Percentiles rank a stretch among this genome's conserved stretches.
phyloP scores from a whole-genome alignment of 2,113 vertebrate genomes.

The Alaudala cheleensis region DNA sequence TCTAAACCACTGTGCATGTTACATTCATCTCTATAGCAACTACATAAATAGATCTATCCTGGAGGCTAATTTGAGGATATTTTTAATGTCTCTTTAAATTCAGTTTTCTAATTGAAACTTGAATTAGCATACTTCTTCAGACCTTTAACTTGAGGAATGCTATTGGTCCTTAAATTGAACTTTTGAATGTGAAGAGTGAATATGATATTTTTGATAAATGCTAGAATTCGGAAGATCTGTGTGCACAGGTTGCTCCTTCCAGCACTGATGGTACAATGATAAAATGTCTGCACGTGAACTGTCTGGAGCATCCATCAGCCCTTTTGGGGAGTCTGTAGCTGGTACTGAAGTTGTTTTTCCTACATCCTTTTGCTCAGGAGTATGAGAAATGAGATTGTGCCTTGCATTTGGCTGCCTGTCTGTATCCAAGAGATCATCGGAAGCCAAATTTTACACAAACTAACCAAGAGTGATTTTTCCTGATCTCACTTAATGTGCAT shows the following conservation, averaged over 20 bases:
- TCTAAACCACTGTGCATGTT: constrained; percentile 11
- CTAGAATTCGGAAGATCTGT: neutral
- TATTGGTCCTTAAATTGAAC: neutral
- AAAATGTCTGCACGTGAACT: neutral
- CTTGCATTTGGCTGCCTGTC: neutral
- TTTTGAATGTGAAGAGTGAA: neutral
- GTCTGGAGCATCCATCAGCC: neutral
- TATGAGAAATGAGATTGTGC: neutral
- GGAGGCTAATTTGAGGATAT: constrained; percentile 59
- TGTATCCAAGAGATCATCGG: neutral
- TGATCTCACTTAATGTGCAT: neutral
- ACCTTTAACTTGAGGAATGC: neutral
- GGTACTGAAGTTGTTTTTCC: neutral
- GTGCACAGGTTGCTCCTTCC: neutral
- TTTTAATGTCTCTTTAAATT: constrained; percentile 55
- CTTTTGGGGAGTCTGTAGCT: neutral
- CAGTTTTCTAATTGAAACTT: constrained; percentile 12
- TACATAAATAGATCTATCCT: constrained; percentile 48
- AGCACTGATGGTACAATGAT: neutral
- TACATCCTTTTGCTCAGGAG: neutral
- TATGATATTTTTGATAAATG: neutral
- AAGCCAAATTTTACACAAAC: neutral
- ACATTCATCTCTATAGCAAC: constrained; percentile 67
- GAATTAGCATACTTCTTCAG: neutral
- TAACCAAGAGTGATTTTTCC: neutral